Evolutionary conservation across 2,113 vertebrate genomes (phyloP), one percentile per base, ranked within the genome.

Genomic region (Paratilapia polleni): DNA sequence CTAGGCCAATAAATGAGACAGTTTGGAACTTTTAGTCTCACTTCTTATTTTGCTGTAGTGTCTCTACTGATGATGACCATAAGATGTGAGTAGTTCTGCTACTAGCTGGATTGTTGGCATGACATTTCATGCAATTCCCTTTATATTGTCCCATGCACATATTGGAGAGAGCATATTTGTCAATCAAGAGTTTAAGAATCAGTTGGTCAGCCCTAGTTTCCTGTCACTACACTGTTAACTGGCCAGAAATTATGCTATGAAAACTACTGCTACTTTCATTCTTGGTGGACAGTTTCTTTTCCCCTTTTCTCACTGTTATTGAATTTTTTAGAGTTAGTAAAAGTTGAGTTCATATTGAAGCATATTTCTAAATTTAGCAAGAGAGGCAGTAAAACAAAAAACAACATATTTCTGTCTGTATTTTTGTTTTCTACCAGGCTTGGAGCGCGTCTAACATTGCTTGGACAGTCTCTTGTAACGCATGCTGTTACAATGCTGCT

Each of bases 391-490:
- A 82, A 59, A 12, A 80, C 28, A 59, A 80, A 14, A 28, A 28
- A 62, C 57, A 61, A 24, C n/a, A 47, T 61, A 41, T 78, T 58
- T 54, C 22, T 78, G 64, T 82, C 60, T 77, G 54, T 79, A 19
- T 73, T 87, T 88, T 58, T 41, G 14, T 73, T 73, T 84, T 88
- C 24, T 78, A 20, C 15, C 17, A 17, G 60, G 70, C 80, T 26
- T 66, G n/a, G 54, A 89, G 15, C 20, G 17, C 9, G 24, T 63
- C 57, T 36, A 10, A 59, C 34, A 19, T n/a, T 38, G 63, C 49
- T 80, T 86, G 77, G 84, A 85, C 80, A 81, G 64, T 13, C 70
- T n/a, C 79, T 52, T 76, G 59, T 70, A 75, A 24, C 34, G 54
- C 80, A 74, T 34, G 66, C 15, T 19, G 43, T 70, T 49, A 8